Base-by-base conservation (phyloP, 2,113 vertebrate species). In the Peucedramus taeniatus region DNA sequence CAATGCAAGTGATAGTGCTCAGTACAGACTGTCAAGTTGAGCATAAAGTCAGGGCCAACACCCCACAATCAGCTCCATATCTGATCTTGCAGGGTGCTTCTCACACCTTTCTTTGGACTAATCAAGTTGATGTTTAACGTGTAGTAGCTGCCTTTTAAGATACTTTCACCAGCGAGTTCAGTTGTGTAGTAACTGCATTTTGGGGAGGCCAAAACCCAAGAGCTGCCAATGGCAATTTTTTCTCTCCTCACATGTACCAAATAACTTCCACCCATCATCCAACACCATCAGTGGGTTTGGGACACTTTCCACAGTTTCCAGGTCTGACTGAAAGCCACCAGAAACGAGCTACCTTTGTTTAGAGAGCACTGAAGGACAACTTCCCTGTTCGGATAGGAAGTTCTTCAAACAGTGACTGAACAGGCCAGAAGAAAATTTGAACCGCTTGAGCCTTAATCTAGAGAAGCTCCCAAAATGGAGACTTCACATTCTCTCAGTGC, bases 401-500 rank as follows among this genome's bases (percentile, higher is more conserved):
- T 63, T 94, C 87, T 89, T 53, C 40, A 42, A 78, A 66, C 13
- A 44, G 24, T 14, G 51, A 89, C 6, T 45, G 47, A 84, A 63
- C 31, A 50, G 35, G 64, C 61, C 30, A n/a, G 49, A 56, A 47
- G 15, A 68, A 78, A 70, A 74, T 47, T 12, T 8, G 42, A 91
- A 72, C 70, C 21, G 3, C 59, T 88, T 11, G 19, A 50, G 30
- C 39, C 57, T 65, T 42, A 37, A 71, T 7, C 33, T 72, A 16
- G 3, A 56, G 44, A 57, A 44, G 35, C 26, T 86, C 37, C 74
- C 83, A 19, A 81, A 61, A 33, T 3, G 21, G 51, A 84, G 75
- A 15, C 30, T 12, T 98, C 92, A 99, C 95, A 99, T 96, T 60
- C 98, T 96, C n/a, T 99, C 98, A 6, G 98, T 60, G 77, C 97